Base-by-base conservation (phyloP, 2,888 invertebrate species). In the Apantesis nais region DNA sequence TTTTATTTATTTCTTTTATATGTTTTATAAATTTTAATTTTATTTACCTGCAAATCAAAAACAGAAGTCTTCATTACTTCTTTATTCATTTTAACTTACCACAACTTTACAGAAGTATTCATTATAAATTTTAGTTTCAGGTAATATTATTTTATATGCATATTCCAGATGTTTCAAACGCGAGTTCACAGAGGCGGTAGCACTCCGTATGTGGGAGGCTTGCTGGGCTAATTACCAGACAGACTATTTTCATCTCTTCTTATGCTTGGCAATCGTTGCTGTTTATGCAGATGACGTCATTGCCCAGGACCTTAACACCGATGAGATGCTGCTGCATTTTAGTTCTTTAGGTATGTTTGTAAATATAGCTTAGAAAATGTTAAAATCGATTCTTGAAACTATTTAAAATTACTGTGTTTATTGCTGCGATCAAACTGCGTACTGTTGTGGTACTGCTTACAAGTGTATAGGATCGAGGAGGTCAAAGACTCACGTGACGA, bases 171-270 rank as follows among this genome's bases (percentile, higher is more conserved):
- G 99, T 89, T 98, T 99, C 93, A 98, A 98, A 85, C 96, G 99
- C 0, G 99, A 99, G 91, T 99, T 99, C 87, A 97, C 98, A 0
- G 98, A 98, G 89, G 96, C 97, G 22, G 97, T 98, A 55, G 98
- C 98, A 0, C 96, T 99, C 62, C 96, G 97, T 48, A 98, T 99
- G 97, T 99, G 99, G 99, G 98, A 99, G 93, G 98, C 99, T 4
- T 99, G 99, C 92, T 99, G 99, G 99, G 97, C 99, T 0, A 98
- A 98, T 93, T 99, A 98, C 91, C 96, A 99, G 87, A 99, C 99
- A 0, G 98, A 99, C 90, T 99, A 99, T 91, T 99, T 99, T 94
- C 99, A 99, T 88, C 95, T 99, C 85, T 99, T 99, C 92, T 96
- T 99, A 70, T 99, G 99, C 88, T 96, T 99, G 81, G 98, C 99